Base-by-base conservation (phyloP, 30 jellyfish, hydroid and myxozoan genomes). In the Clytia hemisphaerica region DNA sequence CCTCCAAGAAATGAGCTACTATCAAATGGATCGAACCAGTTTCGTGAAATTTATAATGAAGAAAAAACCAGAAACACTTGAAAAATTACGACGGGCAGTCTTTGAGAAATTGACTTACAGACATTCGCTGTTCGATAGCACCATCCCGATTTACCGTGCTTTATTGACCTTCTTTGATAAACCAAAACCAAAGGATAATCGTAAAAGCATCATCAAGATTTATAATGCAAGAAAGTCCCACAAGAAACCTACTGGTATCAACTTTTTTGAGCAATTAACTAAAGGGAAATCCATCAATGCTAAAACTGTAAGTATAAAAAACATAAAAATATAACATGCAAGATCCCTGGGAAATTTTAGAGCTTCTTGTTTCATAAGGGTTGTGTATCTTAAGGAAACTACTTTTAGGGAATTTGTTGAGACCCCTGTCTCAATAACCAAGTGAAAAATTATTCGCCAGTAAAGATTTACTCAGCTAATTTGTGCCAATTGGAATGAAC, bases 31-130 rank as follows among this genome's bases (percentile, higher is more conserved):
- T 45, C 50, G 59, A 21, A 27, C 86, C 9, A 78, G 93, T 40
- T 80, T 80, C 58, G 36, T 75, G 26, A 93, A 95, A 19, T 46
- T 89, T 60, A 81, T 89, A 27, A 83, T 76, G 50, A 89, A 70
- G 63, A 89, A 89, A 68, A 80, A 80, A 58, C 92, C 95, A 42
- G 98, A 80, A 33, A 89, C 98, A 6, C 77, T 61, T 49, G 88
- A 77, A 50, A 72, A 80, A 46, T 80, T 89, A 77, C 77, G 82
- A 26, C 51, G 48, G 32, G 3, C 83, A 10, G 92, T 79, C 33
- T 81, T 61, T 16, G 73, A 82, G 24, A 89, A 89, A 57, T 29
- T 89, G 16, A 44, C 44, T 36, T 89, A 45, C 40, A 80, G 98
- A 0, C 50, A 72, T 58, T 44, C 61, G 16, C 18, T 71, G 19